phyloP scores from a whole-genome alignment of 2,888 invertebrate species.

The Philonicus albiceps region DNA sequence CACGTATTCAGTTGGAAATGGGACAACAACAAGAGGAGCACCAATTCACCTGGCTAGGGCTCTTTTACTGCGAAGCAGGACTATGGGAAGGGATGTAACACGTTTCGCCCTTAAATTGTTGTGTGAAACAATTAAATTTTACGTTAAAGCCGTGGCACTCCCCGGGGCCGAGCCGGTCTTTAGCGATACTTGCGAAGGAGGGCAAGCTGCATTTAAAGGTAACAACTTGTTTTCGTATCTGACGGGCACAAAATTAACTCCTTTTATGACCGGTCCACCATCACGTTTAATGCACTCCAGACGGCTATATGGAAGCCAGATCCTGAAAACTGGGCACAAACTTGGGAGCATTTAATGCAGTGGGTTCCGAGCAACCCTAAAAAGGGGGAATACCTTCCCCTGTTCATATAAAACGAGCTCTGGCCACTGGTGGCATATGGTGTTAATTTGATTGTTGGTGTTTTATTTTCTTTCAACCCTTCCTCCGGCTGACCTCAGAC shows the following conservation, averaged over 20 bases:
- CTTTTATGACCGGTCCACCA: constrained; percentile 22
- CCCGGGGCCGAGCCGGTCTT: neutral
- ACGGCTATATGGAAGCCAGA: neutral
- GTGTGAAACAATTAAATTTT: constrained; percentile 16
- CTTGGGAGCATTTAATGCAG: neutral
- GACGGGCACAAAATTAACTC: constrained; percentile 27
- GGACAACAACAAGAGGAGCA: neutral
- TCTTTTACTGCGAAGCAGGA: neutral
- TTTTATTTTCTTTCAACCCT: constrained; percentile 14
- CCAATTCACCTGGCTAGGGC: neutral
- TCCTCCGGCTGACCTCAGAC: neutral
- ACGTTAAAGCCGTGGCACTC: neutral
- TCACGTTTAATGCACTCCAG: constrained; percentile 29
- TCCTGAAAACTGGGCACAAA: neutral
- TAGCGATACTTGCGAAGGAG: neutral
- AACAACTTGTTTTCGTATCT: constrained; percentile 8
- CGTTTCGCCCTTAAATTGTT: neutral
- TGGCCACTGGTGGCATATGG: neutral
- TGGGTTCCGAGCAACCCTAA: neutral
- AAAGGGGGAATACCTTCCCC: neutral
- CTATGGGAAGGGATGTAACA: no score
- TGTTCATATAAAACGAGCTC: constrained; percentile 1
- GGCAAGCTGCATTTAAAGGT: constrained; percentile 19
- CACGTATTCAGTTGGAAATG: neutral
- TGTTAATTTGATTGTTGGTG: constrained; percentile 29